Evolutionary conservation across 2,888 invertebrate species (phyloP).

Genomic region (Gryllus longicercus): DNA sequence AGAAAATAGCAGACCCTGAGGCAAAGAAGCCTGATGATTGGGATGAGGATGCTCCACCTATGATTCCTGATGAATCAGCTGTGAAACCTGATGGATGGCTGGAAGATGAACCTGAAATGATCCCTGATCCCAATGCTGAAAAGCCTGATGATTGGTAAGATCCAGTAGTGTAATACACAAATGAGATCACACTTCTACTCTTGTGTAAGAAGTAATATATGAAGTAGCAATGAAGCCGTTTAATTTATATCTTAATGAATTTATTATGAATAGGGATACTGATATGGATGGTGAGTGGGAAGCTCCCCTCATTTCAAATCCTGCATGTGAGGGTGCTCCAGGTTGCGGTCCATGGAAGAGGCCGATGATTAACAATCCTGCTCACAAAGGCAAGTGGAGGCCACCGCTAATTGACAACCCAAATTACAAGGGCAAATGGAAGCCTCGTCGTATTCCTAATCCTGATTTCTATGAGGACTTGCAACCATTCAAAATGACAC

Average conservation of each 20-base stretch:
- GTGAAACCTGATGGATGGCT: conserved; percentile 88
- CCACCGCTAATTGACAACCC: conserved; percentile 88
- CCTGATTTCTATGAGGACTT: conserved; percentile 90
- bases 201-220: too few species aligned
- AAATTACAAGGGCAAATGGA: conserved; percentile 94
- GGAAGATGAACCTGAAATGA: conserved; percentile 82
- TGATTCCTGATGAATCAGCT: conserved; percentile 81
- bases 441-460: conserved; percentile 79
- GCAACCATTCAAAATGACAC: conserved; percentile 82
- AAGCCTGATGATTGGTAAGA: conserved; percentile 84
- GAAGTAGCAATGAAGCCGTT: neutral
- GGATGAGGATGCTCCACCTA: conserved; percentile 91
- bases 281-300: conserved; percentile 99
- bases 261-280: conserved; percentile 62
- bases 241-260: neutral
- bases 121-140: conserved; percentile 78
- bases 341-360: conserved; percentile 93
- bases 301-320: conserved; percentile 87
- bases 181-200: too few species aligned
- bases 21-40: conserved; percentile 93
- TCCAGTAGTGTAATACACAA: conserved; percentile 18
- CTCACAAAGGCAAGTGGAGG: conserved; percentile 91
- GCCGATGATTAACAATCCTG: conserved; percentile 81
- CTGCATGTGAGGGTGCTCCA: conserved; percentile 69
- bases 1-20: conserved; percentile 84